phyloP scores from a whole-genome alignment of 1,140 invertebrate species.

The Apis cerana region DNA sequence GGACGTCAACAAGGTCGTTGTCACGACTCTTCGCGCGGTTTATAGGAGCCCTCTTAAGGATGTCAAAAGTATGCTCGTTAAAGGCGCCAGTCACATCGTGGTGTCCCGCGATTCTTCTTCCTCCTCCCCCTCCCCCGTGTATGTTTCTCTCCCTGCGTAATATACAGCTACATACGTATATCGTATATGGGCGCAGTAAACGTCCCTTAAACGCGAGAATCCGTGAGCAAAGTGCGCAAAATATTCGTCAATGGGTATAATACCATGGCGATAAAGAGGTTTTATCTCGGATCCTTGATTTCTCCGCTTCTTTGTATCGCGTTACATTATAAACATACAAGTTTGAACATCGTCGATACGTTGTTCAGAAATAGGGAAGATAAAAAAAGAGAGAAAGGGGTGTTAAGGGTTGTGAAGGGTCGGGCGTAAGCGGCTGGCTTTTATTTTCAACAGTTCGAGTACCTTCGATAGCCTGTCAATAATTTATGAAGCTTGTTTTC shows the following conservation, averaged over 20 bases:
- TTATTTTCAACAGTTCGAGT: too few relatives aligned
- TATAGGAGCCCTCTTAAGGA: constrained; percentile 51
- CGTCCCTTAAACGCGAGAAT: constrained; percentile 41
- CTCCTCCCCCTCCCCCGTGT: constrained; percentile 14
- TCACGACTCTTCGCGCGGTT: constrained; percentile 58
- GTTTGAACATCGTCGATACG: too few relatives aligned
- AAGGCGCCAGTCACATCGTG: constrained; percentile 55
- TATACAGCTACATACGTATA: background rate
- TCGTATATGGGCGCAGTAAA: constrained; percentile 27
- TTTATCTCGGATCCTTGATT: too few relatives aligned
- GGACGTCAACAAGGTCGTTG: constrained; percentile 65
- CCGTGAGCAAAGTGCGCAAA: background rate
- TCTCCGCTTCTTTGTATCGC: background rate
- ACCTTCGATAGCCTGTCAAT: too few relatives aligned
- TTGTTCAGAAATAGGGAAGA: too few relatives aligned
- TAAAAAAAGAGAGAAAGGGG: too few relatives aligned
- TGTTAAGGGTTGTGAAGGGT: too few relatives aligned
- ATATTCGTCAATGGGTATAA: constrained; percentile 38
- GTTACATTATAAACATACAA: background rate
- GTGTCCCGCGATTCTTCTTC: constrained; percentile 10
- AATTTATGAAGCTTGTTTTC: too few relatives aligned
- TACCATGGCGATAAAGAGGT: background rate
- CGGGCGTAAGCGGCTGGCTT: too few relatives aligned
- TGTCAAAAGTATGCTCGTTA: constrained; percentile 62
- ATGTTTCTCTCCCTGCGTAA: constrained; percentile 19